Evolutionary conservation across 2,888 invertebrate species (phyloP), one percentile per base, ranked within the genome.

Genomic region (Cylindroiulus punctatus): DNA sequence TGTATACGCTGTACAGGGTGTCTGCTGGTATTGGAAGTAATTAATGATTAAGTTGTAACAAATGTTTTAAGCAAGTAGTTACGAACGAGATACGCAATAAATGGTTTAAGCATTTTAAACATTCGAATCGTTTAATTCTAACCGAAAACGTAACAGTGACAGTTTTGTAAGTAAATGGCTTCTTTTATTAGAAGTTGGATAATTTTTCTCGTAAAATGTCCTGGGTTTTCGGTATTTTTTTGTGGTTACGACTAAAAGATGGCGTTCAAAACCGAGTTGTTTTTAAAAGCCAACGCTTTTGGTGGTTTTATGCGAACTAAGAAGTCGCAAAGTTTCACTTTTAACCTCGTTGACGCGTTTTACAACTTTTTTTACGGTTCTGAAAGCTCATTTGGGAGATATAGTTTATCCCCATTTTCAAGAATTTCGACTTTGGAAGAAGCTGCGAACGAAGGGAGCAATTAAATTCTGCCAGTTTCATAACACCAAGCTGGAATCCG

Each of bases 351-450:
- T 76, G 76, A 30, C 32, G 26, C 76, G 30, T 76, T 76, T 76
- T 76, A 76, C 76, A 76, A 76, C 76, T 76, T 76, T 76, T 47
- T 76, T 76, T 76, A 76, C 17, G 76, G 26, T 76, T 76, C 30
- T 76, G 17, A 32, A 76, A 76, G 76, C 76, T 76, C 76, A 32
- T 76, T 76, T 30, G 76, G 76, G 76, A 76, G 76, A 26, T 32
- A 76, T 76, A 76, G 76, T 76, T 65, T 65, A 65, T 65, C 65
- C 65, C 65, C 10, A 26, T 65, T 65, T 76, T 76, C 76, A 76
- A 76, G 76, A 76, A 76, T 76, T 76, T 76, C 17, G 17, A 76
- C 76, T 76, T 76, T 76, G 76, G 30, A 26, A n/a, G n/a, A n/a
- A 76, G 76, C 76, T 76, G 2, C 26, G 76, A 17, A 30, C 76